Percentiles rank a stretch among this genome's conserved stretches.
These are phyloP conservation scores for Hypena proboscidalis DNA, from an alignment of 2,888 invertebrate species.

Conservation along the genomic window DNA sequence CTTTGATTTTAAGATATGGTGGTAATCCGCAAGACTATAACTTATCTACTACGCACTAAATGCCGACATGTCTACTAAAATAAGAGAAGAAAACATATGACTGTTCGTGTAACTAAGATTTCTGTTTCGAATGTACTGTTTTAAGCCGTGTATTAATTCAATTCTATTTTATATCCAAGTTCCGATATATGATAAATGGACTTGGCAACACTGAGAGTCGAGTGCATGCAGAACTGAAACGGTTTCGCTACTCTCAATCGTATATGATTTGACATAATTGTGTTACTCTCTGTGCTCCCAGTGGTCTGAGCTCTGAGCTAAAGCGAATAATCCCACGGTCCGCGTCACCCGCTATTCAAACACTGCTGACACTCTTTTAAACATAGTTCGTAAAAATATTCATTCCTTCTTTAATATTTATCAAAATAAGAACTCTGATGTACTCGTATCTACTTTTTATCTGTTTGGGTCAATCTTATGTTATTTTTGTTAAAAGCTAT, in stretches of 20 bases:
- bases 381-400: slow-evolving; percentile 32
- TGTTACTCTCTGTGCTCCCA: slow-evolving; percentile 20
- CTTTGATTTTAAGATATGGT: too few species aligned
- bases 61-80: too few species aligned
- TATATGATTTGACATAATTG: slow-evolving; percentile 49
- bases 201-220: slow-evolving; percentile 49
- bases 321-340: slow-evolving; percentile 28
- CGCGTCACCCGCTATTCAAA: slow-evolving; percentile 25
- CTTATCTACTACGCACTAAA: too few species aligned
- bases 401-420: slow-evolving; percentile 28
- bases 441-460: neutral
- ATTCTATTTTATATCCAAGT: too few species aligned
- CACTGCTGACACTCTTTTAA: slow-evolving; percentile 17
- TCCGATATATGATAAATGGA: too few species aligned
- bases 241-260: slow-evolving; percentile 40
- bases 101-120: neutral
- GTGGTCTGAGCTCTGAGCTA: too few species aligned
- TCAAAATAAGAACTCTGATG: slow-evolving; percentile 21
- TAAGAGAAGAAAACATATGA: too few species aligned
- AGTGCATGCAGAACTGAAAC: slow-evolving; percentile 59
- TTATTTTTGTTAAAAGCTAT: too few species aligned
- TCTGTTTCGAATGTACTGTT: slow-evolving; percentile 21
- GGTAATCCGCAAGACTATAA: too few species aligned
- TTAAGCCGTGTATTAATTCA: too few species aligned
- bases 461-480: too few species aligned